Conservation (phyloP, 2,113 vertebrate genomes). For the Pterocles burchelli region DNA sequence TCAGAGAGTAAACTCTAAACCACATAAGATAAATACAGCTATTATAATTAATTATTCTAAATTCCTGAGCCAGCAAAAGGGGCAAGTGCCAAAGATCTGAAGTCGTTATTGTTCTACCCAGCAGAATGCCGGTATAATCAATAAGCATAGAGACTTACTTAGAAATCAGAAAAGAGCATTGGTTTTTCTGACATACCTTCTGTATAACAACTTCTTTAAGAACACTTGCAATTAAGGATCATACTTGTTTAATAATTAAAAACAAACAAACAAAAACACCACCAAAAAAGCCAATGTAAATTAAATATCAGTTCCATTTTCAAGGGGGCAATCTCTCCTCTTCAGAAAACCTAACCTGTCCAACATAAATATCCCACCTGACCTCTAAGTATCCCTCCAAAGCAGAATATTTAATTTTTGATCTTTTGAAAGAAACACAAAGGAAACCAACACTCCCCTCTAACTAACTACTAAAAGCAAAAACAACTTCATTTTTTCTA, state of each 20-base stretch:
- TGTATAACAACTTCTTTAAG: constrained; percentile 24
- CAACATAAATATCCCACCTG: not conserved
- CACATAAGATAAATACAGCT: constrained; percentile 35
- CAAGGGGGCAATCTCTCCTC: not conserved
- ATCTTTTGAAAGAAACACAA: not conserved
- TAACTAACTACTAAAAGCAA: not conserved
- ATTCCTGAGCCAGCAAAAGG: constrained; percentile 21
- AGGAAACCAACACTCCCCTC: not conserved
- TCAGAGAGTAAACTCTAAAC: constrained; percentile 22
- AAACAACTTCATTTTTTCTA: not conserved
- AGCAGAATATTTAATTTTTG: not conserved
- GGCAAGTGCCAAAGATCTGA: constrained; percentile 2
- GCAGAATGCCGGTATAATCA: constrained; percentile 22
- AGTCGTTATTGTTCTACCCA: not conserved
- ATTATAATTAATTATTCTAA: constrained; percentile 57
- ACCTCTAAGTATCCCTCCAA: not conserved
- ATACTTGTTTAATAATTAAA: not conserved
- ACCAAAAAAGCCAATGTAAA: not conserved
- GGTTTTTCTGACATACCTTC: not conserved
- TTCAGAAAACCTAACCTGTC: not conserved
- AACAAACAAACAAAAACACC: not conserved
- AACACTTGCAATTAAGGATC: not conserved
- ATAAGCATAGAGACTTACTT: not conserved
- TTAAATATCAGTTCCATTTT: not conserved
- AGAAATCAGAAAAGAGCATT: constrained; percentile 8